Evolutionary conservation across 1,140 invertebrate genomes (phyloP).

Genomic region (Thaumetopoea pityocampa): DNA sequence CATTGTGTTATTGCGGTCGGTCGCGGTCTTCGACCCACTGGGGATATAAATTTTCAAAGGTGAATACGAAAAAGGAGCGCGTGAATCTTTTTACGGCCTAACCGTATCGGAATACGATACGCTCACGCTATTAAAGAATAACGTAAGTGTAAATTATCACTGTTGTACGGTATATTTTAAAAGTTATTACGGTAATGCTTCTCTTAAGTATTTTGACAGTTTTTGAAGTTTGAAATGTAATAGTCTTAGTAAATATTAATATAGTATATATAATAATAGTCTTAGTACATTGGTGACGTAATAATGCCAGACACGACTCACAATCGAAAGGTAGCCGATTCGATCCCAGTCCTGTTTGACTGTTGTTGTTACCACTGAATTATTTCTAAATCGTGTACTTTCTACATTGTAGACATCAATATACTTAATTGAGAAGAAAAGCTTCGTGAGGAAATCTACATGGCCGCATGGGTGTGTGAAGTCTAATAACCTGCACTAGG

Average conservation of each 20-base stretch:
- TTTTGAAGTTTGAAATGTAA: conserved; percentile 7
- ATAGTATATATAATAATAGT: background rate
- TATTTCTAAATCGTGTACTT: no score
- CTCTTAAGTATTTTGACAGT: conserved; percentile 6
- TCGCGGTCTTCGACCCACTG: conserved; percentile 40
- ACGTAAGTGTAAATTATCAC: conserved; percentile 28
- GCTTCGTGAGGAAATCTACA: no score
- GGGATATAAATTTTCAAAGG: conserved; percentile 66
- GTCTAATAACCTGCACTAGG: no score
- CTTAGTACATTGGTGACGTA: no score
- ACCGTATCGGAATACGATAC: conserved; percentile 35
- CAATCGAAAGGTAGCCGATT: no score
- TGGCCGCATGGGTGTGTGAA: no score
- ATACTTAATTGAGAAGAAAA: no score
- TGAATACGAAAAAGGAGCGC: conserved; percentile 55
- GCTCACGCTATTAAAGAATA: conserved; percentile 29
- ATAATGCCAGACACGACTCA: no score
- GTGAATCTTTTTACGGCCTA: conserved; percentile 48
- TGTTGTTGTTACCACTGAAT: no score
- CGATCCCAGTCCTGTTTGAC: no score
- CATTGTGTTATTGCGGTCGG: conserved; percentile 54
- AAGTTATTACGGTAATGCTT: conserved; percentile 10
- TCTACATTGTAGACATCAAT: no score
- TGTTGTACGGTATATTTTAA: conserved; percentile 12
- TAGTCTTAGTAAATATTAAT: background rate